Conservation (phyloP, 2,888 invertebrate genomes). For the Andrena minutula region DNA sequence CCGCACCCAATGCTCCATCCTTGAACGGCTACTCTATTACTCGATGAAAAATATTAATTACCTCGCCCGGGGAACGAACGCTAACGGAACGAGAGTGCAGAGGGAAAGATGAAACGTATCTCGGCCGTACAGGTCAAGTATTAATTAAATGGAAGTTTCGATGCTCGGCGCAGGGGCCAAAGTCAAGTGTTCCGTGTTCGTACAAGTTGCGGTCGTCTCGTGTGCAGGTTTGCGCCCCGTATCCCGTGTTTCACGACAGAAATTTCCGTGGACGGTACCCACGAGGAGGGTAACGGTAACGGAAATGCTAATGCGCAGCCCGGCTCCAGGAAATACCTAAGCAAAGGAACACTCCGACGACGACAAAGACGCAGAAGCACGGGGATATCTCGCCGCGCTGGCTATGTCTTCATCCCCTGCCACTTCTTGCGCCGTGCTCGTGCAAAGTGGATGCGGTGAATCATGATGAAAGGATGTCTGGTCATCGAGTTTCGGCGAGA, state of each 20-base stretch:
- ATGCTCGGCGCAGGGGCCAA: constrained; percentile 28
- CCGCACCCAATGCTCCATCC: background rate
- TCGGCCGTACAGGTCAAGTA: background rate
- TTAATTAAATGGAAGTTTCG: constrained; percentile 43
- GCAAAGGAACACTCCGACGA: constrained; percentile 62
- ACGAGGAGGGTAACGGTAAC: constrained; percentile 73
- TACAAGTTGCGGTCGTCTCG: constrained; percentile 41
- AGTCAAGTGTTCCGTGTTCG: constrained; percentile 47
- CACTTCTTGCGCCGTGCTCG: constrained; percentile 40
- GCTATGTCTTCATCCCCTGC: constrained; percentile 60
- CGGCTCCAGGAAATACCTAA: constrained; percentile 66
- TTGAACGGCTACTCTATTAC: background rate
- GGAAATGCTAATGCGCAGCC: constrained; percentile 77
- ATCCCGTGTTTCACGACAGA: constrained; percentile 59
- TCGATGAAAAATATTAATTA: background rate
- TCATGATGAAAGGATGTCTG: constrained; percentile 59
- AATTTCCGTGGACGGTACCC: constrained; percentile 72
- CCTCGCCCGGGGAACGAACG: background rate
- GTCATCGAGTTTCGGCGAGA: constrained; percentile 51
- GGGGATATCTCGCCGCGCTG: constrained; percentile 65
- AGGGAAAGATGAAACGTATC: background rate
- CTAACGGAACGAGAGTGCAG: background rate
- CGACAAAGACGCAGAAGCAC: constrained; percentile 68
- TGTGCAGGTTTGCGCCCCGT: constrained; percentile 52
- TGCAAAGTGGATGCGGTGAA: constrained; percentile 60